phyloP scores from a whole-genome alignment of 2,113 vertebrate species.

The Mastomys natalensis region DNA sequence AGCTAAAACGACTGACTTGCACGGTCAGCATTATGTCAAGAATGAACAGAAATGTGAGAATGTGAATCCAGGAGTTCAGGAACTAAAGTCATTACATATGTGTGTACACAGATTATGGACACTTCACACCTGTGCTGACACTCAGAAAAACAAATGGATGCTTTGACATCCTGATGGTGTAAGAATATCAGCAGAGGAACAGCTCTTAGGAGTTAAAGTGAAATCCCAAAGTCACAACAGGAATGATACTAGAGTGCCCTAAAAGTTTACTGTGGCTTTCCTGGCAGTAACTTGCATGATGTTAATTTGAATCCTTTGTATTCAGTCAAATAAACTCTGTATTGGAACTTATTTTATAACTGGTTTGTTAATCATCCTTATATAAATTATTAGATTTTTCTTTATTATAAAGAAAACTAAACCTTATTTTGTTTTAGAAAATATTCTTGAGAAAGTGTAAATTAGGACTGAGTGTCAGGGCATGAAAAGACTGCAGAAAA shows the following conservation, averaged over 20 bases:
- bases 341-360: constrained; percentile 11
- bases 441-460: constrained; percentile 43
- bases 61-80: background rate
- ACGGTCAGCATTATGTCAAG: background rate
- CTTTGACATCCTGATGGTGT: background rate
- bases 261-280: background rate
- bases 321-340: background rate
- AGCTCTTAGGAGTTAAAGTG: background rate
- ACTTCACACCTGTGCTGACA: background rate
- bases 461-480: background rate
- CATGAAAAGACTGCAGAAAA: background rate
- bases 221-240: background rate
- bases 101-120: background rate
- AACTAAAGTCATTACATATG: background rate
- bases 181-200: background rate
- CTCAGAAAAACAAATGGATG: background rate
- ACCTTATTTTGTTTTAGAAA: constrained; percentile 1
- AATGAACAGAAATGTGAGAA: background rate
- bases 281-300: background rate
- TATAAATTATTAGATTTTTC: background rate
- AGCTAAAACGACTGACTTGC: background rate
- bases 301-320: constrained; percentile 26
- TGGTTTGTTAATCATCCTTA: background rate
- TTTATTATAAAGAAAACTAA: background rate
- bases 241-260: background rate